Evolutionary conservation across 2,113 vertebrate species (phyloP).

Genomic region (Machaerirhynchus nigripectus): DNA sequence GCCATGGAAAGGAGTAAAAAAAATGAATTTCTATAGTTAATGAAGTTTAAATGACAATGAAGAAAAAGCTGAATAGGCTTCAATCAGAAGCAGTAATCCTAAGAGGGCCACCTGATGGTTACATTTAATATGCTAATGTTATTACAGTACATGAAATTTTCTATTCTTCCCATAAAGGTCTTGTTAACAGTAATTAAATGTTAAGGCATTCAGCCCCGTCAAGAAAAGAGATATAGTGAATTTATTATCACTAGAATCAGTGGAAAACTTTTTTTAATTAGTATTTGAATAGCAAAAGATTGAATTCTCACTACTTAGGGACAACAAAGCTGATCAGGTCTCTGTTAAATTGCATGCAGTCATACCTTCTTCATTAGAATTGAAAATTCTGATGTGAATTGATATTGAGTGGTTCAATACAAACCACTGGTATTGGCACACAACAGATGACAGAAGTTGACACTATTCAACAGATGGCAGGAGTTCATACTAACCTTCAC

Average conservation of each 20-base stretch:
- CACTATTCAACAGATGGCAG: background rate
- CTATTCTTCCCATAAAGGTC: slow-evolving; percentile 70
- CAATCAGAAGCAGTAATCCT: slow-evolving; percentile 60
- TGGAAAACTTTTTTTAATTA: slow-evolving; percentile 62
- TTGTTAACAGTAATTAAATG: slow-evolving; percentile 79
- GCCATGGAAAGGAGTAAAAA: background rate
- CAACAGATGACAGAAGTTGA: background rate
- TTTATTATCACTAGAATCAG: slow-evolving; percentile 62
- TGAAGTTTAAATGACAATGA: slow-evolving; percentile 51
- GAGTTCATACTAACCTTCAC: background rate
- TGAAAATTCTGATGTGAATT: too few relatives aligned
- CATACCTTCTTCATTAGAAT: slow-evolving; percentile 39
- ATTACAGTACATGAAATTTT: slow-evolving; percentile 68
- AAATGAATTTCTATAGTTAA: slow-evolving; percentile 37
- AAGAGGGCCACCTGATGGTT: slow-evolving; percentile 70
- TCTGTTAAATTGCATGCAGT: slow-evolving; percentile 49
- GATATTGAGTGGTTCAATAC: too few relatives aligned
- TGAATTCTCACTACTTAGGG: slow-evolving; percentile 53
- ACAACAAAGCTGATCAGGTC: slow-evolving; percentile 23
- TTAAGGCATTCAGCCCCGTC: slow-evolving; percentile 65
- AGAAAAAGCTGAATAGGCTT: slow-evolving; percentile 50
- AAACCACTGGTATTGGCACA: background rate
- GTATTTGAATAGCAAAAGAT: slow-evolving; percentile 65
- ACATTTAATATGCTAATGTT: slow-evolving; percentile 74
- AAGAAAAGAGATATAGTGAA: slow-evolving; percentile 67